Evolutionary conservation across 2,797 vertebrate genomes (phyloP), one percentile per base, ranked within the genome.

Genomic region (Myiotriccus ornatus): DNA sequence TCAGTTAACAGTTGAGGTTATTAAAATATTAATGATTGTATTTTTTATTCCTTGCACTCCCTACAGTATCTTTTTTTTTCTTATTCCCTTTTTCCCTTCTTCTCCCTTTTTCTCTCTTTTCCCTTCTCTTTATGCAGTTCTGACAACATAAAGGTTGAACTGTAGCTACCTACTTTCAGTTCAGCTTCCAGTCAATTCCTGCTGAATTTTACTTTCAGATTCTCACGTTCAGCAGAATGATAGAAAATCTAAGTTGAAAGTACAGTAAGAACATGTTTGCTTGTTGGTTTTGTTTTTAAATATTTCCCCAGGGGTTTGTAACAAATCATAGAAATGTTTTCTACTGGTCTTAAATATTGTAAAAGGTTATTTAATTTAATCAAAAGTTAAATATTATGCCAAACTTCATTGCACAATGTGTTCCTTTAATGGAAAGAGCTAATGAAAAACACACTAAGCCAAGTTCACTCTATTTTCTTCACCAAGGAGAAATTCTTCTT

Each of bases 341-440:
- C 93, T 96, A 95, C 95, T 79, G 83, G 93, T 96, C 80, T 97
- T 96, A 96, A 94, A 94, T 90, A 93, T 78, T 74, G 74, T 90
- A 89, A 95, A 95, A 94, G 69, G 34, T 79, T 92, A 93, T 83
- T 97, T 94, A 90, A 95, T 95, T 95, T 93, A 94, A 95, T 93
- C 63, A 91, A 89, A 96, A 94, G 77, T 68, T 90, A 91, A 89
- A 94, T 87, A 93, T 88, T 87, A 93, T 94, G 94, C 94, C 95
- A 95, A 95, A 87, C 49, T 84, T 76, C 77, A 83, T 94, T 95
- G 89, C 87, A 93, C 88, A 94, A 94, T 89, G 25, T 90, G 60
- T 91, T 90, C 74, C 49, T 91, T 95, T 91, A 96, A 92, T 85
- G 90, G 92, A 86, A 96, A 93, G 89, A 88, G 55, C 84, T 94